Conservation (phyloP, 2,113 vertebrate species). For the Megaleporinus macrocephalus region DNA sequence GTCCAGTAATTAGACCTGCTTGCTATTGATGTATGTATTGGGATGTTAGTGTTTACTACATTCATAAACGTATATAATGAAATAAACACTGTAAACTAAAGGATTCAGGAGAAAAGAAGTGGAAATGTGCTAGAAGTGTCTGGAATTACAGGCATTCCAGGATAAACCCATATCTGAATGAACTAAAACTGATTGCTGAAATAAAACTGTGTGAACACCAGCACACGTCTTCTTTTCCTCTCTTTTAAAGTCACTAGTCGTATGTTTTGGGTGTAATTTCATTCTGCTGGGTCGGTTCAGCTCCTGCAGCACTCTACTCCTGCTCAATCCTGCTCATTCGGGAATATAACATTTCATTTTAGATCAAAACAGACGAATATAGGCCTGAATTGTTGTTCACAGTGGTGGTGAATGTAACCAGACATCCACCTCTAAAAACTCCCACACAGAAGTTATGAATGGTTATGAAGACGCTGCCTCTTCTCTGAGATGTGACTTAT, state of each 20-base stretch:
- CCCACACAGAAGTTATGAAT: too few species aligned
- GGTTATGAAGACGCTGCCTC: too few species aligned
- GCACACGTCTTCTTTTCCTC: too few species aligned
- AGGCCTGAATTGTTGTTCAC: too few species aligned
- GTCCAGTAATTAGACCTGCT: neutral
- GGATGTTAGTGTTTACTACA: neutral
- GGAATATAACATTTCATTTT: too few species aligned
- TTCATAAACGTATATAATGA: neutral
- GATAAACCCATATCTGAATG: neutral
- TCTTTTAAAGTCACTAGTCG: neutral
- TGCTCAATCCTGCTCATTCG: too few species aligned
- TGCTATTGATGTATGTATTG: neutral
- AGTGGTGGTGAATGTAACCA: too few species aligned
- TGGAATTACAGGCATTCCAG: neutral
- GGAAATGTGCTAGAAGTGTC: neutral
- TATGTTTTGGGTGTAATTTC: neutral
- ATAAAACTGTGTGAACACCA: neutral
- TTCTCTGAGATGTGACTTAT: too few species aligned
- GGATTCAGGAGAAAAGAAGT: too few species aligned
- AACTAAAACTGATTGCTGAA: neutral
- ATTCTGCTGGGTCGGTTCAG: neutral
- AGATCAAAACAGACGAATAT: too few species aligned
- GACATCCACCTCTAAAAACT: too few species aligned
- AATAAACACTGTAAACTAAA: neutral
- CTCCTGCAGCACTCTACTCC: too few species aligned